A percentile compares a stretch with the other conserved stretches of the same genome.
Evolutionary conservation across 2,888 invertebrate species (phyloP).

Genomic region (Cordilura impudica): DNA sequence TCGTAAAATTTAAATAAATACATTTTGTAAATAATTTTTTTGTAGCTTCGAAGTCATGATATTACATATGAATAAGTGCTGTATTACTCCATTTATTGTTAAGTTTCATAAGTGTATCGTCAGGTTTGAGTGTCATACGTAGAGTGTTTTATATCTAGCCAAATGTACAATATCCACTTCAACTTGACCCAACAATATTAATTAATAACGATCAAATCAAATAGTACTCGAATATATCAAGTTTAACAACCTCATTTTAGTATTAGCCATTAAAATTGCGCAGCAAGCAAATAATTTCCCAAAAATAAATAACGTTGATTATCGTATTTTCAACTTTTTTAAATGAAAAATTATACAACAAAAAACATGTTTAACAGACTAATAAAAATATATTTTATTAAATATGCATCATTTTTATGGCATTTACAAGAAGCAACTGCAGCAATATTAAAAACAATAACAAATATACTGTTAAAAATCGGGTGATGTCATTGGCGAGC

Average conservation of each 20-base stretch:
- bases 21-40: too few relatives aligned
- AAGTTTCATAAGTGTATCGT: too few relatives aligned
- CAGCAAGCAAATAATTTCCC: not conserved
- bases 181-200: too few relatives aligned
- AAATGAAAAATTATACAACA: not conserved
- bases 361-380: not conserved
- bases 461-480: constrained; percentile 12
- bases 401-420: not conserved
- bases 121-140: too few relatives aligned
- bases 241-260: not conserved
- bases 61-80: too few relatives aligned
- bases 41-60: too few relatives aligned
- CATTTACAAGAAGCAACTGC: not conserved
- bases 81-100: too few relatives aligned
- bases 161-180: too few relatives aligned
- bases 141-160: too few relatives aligned
- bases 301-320: not conserved
- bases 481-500: constrained; percentile 23
- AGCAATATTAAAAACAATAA: not conserved
- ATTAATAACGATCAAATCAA: too few relatives aligned
- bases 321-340: not conserved
- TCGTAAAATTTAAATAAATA: too few relatives aligned
- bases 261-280: not conserved
- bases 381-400: not conserved
- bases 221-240: too few relatives aligned